A percentile compares a stretch with the other conserved stretches of the same genome.
These are phyloP conservation scores for Uloborus plumipes DNA, from an alignment of 2,888 invertebrate species.

Conservation along the genomic window DNA sequence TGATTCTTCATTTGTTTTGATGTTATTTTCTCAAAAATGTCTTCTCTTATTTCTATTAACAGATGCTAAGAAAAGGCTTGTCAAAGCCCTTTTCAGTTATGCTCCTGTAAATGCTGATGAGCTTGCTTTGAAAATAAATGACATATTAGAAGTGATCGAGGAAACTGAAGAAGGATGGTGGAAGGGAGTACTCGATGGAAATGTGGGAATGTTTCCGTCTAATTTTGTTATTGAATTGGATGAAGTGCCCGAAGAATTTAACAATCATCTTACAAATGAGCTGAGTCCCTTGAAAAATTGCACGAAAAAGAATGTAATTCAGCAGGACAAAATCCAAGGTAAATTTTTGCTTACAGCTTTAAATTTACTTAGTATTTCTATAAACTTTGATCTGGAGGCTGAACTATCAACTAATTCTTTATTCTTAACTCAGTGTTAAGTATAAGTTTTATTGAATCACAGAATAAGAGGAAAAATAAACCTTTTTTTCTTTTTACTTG, in stretches of 20 bases:
- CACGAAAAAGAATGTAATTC: slow-evolving; percentile 33
- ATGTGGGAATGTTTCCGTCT: slow-evolving; percentile 91
- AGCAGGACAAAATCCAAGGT: slow-evolving; percentile 29
- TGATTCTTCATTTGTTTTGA: too few relatives aligned
- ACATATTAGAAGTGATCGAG: slow-evolving; percentile 89
- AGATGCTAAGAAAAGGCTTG: slow-evolving; percentile 77
- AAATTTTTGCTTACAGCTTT: background rate
- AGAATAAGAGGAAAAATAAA: too few relatives aligned
- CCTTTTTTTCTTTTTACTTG: too few relatives aligned
- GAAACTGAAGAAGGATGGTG: slow-evolving; percentile 97
- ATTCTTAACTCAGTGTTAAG: too few relatives aligned
- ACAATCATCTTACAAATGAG: slow-evolving; percentile 38
- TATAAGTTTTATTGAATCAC: too few relatives aligned
- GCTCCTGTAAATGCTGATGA: slow-evolving; percentile 95
- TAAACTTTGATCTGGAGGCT: too few relatives aligned
- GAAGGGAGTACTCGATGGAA: slow-evolving; percentile 86
- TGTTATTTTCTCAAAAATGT: too few relatives aligned
- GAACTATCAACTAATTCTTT: too few relatives aligned
- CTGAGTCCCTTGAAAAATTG: slow-evolving; percentile 40
- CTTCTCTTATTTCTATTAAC: slow-evolving; percentile 45
- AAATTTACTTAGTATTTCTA: background rate
- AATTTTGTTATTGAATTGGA: slow-evolving; percentile 80
- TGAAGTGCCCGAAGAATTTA: slow-evolving; percentile 42
- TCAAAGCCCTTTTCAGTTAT: slow-evolving; percentile 88
- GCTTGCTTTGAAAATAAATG: slow-evolving; percentile 86